Conservation (phyloP, 1,140 invertebrate species). For the Drosophila jambulina region DNA sequence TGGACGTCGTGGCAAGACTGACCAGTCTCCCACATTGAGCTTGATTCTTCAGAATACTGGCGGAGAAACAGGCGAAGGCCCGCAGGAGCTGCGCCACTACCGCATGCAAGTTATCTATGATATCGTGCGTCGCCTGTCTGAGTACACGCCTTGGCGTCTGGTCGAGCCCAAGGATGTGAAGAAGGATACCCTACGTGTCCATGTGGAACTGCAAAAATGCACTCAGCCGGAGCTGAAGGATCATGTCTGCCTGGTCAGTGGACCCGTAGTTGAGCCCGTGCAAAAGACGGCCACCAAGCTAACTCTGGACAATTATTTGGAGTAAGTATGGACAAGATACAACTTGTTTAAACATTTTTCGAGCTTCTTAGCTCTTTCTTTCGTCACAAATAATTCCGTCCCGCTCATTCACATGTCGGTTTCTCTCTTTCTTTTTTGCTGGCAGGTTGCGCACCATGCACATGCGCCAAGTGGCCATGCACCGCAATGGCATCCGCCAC, state of each 20-base stretch:
- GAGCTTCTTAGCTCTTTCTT: neutral
- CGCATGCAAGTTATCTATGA: constrained; percentile 44
- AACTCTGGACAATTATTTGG: constrained; percentile 30
- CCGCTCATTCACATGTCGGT: neutral
- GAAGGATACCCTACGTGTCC: constrained; percentile 28
- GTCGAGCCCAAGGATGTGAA: constrained; percentile 10
- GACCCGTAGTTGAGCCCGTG: constrained; percentile 57
- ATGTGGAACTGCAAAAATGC: constrained; percentile 25
- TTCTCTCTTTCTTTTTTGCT: neutral
- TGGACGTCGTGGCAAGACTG: constrained; percentile 14
- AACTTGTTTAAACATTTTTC: neutral
- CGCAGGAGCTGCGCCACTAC: constrained; percentile 49
- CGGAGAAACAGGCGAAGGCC: neutral
- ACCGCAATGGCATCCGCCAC: constrained; percentile 87
- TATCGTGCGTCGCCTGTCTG: constrained; percentile 44
- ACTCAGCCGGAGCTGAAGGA: neutral
- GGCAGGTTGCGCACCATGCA: constrained; percentile 86
- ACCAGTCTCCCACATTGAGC: constrained; percentile 5
- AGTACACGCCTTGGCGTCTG: constrained; percentile 52
- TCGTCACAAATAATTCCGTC: neutral
- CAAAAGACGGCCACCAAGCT: constrained; percentile 35
- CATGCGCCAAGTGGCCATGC: constrained; percentile 87
- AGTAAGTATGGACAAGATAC: constrained; percentile 37
- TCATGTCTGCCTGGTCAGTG: constrained; percentile 37
- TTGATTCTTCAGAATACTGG: constrained; percentile 3